phyloP scores from a whole-genome alignment of 1,140 invertebrate genomes.

The Drosophila kepulauana region DNA sequence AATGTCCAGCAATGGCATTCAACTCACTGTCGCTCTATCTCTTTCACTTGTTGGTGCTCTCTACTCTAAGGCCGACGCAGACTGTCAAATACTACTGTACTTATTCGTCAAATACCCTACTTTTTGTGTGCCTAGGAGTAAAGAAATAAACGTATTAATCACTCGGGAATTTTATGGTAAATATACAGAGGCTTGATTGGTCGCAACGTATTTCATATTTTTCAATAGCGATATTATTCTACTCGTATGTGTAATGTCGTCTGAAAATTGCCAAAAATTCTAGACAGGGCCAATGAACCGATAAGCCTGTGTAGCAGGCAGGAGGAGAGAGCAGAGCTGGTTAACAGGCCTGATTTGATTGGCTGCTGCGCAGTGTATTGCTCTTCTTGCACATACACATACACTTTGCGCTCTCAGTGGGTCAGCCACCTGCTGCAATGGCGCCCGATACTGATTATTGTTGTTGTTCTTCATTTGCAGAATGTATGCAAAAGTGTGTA shows the following conservation, averaged over 20 bases:
- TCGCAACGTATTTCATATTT: slow-evolving; percentile 10
- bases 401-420: slow-evolving; percentile 19
- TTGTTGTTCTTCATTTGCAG: slow-evolving; percentile 33
- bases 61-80: neutral
- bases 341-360: slow-evolving; percentile 23
- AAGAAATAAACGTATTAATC: slow-evolving; percentile 37
- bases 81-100: slow-evolving; percentile 9
- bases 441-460: slow-evolving; percentile 8
- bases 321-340: slow-evolving; percentile 8
- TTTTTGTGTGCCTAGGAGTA: neutral
- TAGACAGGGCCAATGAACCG: slow-evolving; percentile 66
- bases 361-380: slow-evolving; percentile 29
- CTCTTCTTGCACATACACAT: slow-evolving; percentile 8
- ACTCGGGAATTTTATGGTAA: slow-evolving; percentile 41
- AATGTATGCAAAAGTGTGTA: neutral
- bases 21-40: slow-evolving; percentile 33
- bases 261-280: slow-evolving; percentile 47
- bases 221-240: neutral
- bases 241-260: slow-evolving; percentile 27
- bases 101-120: neutral
- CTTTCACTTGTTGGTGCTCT: slow-evolving; percentile 11
- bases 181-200: slow-evolving; percentile 18
- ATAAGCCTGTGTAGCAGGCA: slow-evolving; percentile 8
- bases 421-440: slow-evolving; percentile 49
- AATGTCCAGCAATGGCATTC: slow-evolving; percentile 52